Percentiles rank a stretch among this genome's conserved stretches.
Conservation (phyloP, 2,797 vertebrate species). For the Dendrocincla tyrannina region DNA sequence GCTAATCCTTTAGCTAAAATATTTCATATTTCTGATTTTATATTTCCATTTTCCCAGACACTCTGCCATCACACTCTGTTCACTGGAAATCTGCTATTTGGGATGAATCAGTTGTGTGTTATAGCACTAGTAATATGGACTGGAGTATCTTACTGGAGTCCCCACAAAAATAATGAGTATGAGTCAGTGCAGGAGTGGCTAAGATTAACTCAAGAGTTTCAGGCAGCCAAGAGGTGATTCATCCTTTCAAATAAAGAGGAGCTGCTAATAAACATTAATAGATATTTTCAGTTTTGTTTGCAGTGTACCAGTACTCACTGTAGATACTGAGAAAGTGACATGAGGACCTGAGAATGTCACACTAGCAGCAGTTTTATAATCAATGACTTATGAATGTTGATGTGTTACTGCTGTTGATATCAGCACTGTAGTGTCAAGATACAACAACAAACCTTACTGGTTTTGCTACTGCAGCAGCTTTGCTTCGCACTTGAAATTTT, state of each 20-base stretch:
- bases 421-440: background rate
- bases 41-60: background rate
- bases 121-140: background rate
- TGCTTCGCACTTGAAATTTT: background rate
- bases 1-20: background rate
- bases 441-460: background rate
- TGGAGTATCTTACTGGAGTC: background rate
- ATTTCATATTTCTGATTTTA: background rate
- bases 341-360: background rate
- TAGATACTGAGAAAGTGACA: background rate
- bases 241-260: constrained; percentile 33
- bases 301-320: background rate
- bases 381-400: background rate
- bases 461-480: background rate
- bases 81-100: background rate
- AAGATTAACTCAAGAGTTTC: constrained; percentile 57
- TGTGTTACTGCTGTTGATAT: background rate
- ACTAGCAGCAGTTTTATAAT: background rate
- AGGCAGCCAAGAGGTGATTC: constrained; percentile 58
- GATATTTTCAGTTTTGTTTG: constrained; percentile 19
- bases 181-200: constrained; percentile 60
- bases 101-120: background rate
- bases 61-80: background rate
- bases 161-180: background rate
- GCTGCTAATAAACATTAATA: constrained; percentile 33